Evolutionary conservation across 2,113 vertebrate species (phyloP).

Genomic region (Symphodus melops): DNA sequence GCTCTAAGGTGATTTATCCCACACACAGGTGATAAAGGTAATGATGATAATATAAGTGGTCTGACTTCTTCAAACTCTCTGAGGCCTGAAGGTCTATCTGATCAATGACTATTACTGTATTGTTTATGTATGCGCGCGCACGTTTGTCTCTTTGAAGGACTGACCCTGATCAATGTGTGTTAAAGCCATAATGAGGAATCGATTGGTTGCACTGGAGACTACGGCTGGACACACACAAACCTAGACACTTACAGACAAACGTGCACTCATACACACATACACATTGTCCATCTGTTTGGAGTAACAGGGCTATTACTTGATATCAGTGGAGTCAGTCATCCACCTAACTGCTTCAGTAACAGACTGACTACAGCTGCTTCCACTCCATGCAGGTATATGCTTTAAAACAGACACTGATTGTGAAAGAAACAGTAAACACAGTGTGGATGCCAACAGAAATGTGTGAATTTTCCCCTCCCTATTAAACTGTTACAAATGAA

Average conservation of each 20-base stretch:
- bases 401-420: background rate
- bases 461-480: background rate
- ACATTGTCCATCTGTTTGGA: slow-evolving; percentile 39
- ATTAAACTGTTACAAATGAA: background rate
- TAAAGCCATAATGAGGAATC: slow-evolving; percentile 76
- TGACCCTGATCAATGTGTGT: slow-evolving; percentile 75
- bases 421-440: background rate
- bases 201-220: slow-evolving; percentile 71
- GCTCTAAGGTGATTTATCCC: background rate
- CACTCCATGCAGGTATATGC: background rate
- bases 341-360: slow-evolving; percentile 35
- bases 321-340: slow-evolving; percentile 60
- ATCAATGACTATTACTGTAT: slow-evolving; percentile 73
- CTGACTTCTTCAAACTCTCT: slow-evolving; percentile 58
- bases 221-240: slow-evolving; percentile 12
- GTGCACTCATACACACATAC: slow-evolving; percentile 17
- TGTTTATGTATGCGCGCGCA: background rate
- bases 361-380: slow-evolving; percentile 27
- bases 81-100: slow-evolving; percentile 57
- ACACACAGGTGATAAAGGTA: slow-evolving; percentile 20
- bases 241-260: too few relatives aligned
- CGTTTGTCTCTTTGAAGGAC: slow-evolving; percentile 52
- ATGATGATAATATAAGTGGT: slow-evolving; percentile 59
- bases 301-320: slow-evolving; percentile 66
- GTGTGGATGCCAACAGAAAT: background rate